Evolutionary conservation across 2,797 vertebrate genomes (phyloP).

Genomic region (Perodicticus potto): DNA sequence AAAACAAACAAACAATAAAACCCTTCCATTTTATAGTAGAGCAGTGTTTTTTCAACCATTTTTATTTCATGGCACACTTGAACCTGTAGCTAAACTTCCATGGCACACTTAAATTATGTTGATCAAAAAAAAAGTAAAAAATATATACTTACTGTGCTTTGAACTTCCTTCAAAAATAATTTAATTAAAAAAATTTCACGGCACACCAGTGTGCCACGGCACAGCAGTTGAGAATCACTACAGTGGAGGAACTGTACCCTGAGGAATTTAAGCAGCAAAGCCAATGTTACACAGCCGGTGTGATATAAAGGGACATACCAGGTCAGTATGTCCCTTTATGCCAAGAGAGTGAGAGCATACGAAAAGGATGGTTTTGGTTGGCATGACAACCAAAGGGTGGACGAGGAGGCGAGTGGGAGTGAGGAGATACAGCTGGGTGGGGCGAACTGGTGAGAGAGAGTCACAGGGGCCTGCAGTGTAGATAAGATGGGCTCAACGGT

Average conservation of each 20-base stretch:
- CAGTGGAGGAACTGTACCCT: background rate
- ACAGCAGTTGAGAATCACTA: too few relatives aligned
- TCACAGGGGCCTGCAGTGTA: background rate
- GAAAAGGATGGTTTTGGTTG: background rate
- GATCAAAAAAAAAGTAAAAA: too few relatives aligned
- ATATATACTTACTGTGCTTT: too few relatives aligned
- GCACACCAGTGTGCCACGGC: too few relatives aligned
- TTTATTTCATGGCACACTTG: too few relatives aligned
- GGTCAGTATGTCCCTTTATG: background rate
- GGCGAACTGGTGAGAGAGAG: background rate
- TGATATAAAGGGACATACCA: background rate
- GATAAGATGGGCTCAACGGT: background rate
- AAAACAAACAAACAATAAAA: too few relatives aligned
- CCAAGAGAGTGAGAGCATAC: background rate
- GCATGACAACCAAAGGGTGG: background rate
- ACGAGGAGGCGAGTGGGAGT: background rate
- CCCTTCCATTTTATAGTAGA: too few relatives aligned
- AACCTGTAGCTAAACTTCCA: too few relatives aligned
- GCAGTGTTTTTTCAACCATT: too few relatives aligned
- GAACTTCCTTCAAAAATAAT: too few relatives aligned
- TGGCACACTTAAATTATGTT: too few relatives aligned
- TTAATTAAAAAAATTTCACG: too few relatives aligned
- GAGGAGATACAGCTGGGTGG: background rate
- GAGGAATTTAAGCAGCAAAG: background rate
- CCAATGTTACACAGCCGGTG: background rate